Conservation (phyloP, 2,113 vertebrate species). For the Aegotheles bennettii region DNA sequence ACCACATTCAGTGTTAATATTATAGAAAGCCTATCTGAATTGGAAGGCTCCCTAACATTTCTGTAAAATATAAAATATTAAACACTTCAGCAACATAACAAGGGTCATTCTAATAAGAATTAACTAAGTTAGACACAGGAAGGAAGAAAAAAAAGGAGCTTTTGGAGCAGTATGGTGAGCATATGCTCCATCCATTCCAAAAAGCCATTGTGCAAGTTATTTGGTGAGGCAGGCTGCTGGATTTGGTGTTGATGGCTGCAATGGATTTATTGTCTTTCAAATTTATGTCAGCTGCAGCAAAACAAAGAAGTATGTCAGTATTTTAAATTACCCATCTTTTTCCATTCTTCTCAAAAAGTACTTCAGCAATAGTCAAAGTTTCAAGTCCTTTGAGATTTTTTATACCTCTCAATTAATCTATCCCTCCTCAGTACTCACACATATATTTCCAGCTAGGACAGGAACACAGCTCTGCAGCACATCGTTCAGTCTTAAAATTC, state of each 20-base stretch:
- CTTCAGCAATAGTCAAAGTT: background rate
- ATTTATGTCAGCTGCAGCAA: slow-evolving; percentile 34
- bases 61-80: background rate
- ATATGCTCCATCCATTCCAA: background rate
- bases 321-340: slow-evolving; percentile 33
- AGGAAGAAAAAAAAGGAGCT: background rate
- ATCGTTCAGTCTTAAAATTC: background rate
- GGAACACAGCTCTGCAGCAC: background rate
- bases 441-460: background rate
- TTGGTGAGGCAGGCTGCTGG: slow-evolving; percentile 14
- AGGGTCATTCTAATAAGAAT: background rate
- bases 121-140: background rate
- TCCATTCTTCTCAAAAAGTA: background rate
- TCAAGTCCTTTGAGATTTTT: background rate
- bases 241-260: slow-evolving; percentile 2
- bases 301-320: slow-evolving; percentile 35
- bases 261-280: slow-evolving; percentile 35
- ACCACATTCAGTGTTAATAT: background rate
- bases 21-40: background rate
- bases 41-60: background rate
- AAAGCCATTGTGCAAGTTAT: slow-evolving; percentile 9
- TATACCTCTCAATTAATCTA: background rate
- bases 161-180: background rate
- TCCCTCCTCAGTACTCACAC: background rate
- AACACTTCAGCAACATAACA: background rate